Base-by-base conservation (phyloP, 2,888 invertebrate species). In the Papilio protenor region DNA sequence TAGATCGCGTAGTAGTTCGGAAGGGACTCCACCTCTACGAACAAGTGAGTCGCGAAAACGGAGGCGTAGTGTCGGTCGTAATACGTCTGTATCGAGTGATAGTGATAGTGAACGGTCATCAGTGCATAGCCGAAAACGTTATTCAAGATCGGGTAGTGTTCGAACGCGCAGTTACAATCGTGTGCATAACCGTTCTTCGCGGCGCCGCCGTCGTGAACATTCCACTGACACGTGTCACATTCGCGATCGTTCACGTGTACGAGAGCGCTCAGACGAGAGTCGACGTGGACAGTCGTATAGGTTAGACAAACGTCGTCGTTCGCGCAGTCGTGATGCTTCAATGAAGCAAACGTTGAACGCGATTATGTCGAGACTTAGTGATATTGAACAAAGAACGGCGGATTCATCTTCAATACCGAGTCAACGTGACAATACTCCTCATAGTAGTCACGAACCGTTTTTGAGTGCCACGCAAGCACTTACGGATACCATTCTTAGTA, bases 1-100 rank as follows among this genome's bases (percentile, higher is more conserved):
- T 18, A 55, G 55, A 55, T 55, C 55, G n/a, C 55, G 55, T n/a
- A 55, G n/a, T 55, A 55, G 55, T n/a, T n/a, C 55, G n/a, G 55
- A 55, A 55, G n/a, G 55, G 8, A 55, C 18, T 4, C n/a, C n/a
- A 55, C 55, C 55, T 3, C 3, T 55, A n/a, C 55, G 55, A 55
- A 55, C n/a, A 55, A 55, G n/a, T n/a, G 16, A n/a, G 55, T n/a
- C 55, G 2, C 55, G 55, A 8, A 55, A 55, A 18, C n/a, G 55
- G 8, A 55, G 5, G 16, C 55, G 55, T 55, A 1, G 55, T 55
- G n/a, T 18, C 5, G 2, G 55, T 55, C 55, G 55, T 55, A 55
- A 55, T 6, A n/a, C 6, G 55, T n/a, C n/a, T 55, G 55, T 6
- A n/a, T 55, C n/a, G n/a, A 55, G 55, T 55, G 55, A 40, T 40